phyloP scores from a whole-genome alignment of 2,797 vertebrate genomes.

The Parauchenoglanis ngamensis region DNA sequence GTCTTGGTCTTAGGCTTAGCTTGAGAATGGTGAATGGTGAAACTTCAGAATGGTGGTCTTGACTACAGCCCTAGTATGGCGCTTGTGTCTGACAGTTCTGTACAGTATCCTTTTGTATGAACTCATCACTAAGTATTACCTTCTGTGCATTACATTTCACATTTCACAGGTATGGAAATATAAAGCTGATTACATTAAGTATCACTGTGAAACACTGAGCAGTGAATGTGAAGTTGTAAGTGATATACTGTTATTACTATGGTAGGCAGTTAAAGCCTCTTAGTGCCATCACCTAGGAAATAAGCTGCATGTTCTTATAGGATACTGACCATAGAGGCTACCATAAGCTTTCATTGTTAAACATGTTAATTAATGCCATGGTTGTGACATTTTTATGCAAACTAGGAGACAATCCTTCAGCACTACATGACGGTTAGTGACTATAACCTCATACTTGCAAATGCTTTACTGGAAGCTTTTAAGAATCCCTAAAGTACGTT shows the following conservation, averaged over 20 bases:
- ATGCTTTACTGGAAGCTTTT: not conserved
- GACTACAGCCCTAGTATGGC: not conserved
- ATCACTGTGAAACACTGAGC: too few relatives aligned
- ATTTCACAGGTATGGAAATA: not conserved
- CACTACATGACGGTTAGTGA: not conserved
- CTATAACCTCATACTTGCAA: not conserved
- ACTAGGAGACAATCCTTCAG: not conserved
- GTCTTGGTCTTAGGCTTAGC: not conserved
- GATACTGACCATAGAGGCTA: not conserved
- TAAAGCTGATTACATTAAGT: too few relatives aligned
- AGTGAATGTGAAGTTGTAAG: not conserved
- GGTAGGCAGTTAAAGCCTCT: not conserved
- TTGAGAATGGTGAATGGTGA: not conserved
- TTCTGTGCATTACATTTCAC: not conserved
- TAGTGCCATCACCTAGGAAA: not conserved
- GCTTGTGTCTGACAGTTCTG: not conserved
- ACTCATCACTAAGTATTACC: constrained; percentile 14
- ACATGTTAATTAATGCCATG: constrained; percentile 15
- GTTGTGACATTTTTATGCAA: not conserved
- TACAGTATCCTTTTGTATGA: constrained; percentile 28
- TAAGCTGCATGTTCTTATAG: not conserved
- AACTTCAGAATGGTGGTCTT: not conserved
- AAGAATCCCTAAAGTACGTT: too few relatives aligned
- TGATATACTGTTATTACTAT: too few relatives aligned
- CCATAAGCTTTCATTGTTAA: not conserved